Conservation (phyloP, 2,797 vertebrate genomes). For the Cossypha polioptera region DNA sequence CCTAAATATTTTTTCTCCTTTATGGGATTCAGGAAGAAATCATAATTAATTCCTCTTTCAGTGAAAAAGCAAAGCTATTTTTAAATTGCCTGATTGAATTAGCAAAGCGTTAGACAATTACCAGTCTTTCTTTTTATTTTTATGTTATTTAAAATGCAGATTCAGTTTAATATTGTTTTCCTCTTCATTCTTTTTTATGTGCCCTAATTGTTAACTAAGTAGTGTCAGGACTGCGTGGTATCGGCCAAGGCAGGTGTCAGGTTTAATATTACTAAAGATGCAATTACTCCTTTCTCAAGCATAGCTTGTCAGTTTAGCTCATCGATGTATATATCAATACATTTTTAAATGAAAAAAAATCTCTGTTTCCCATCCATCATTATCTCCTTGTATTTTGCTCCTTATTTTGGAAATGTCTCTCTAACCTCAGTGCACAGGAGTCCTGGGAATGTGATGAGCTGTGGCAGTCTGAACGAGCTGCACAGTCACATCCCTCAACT, state of each 20-base stretch:
- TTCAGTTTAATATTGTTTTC: not conserved
- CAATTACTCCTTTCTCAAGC: conserved; percentile 57
- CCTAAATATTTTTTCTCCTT: conserved; percentile 23
- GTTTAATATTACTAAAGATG: conserved; percentile 60
- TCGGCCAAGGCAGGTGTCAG: conserved; percentile 58
- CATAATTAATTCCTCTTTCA: conserved; percentile 33
- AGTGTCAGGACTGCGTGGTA: conserved; percentile 2
- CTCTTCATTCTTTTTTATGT: not conserved
- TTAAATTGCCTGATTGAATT: conserved; percentile 51
- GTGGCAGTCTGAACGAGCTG: not conserved
- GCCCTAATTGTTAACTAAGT: conserved; percentile 41
- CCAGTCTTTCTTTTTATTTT: conserved; percentile 16
- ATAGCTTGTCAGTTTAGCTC: conserved; percentile 57
- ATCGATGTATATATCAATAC: conserved; percentile 55
- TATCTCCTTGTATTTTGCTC: not conserved
- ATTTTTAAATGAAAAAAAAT: not conserved
- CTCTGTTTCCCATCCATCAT: not conserved
- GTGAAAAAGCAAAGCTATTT: conserved; percentile 60
- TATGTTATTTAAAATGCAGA: conserved; percentile 34
- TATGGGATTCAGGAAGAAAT: conserved; percentile 6
- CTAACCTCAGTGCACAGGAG: not conserved
- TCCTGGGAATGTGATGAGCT: not conserved
- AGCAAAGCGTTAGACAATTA: conserved; percentile 39
- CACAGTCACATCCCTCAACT: not conserved
- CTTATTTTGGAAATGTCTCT: not conserved